A percentile compares a stretch with the other conserved stretches of the same genome.
These are phyloP conservation scores for Elanus axillaris DNA, from an alignment of 2,113 vertebrate species.

Conservation along the genomic window DNA sequence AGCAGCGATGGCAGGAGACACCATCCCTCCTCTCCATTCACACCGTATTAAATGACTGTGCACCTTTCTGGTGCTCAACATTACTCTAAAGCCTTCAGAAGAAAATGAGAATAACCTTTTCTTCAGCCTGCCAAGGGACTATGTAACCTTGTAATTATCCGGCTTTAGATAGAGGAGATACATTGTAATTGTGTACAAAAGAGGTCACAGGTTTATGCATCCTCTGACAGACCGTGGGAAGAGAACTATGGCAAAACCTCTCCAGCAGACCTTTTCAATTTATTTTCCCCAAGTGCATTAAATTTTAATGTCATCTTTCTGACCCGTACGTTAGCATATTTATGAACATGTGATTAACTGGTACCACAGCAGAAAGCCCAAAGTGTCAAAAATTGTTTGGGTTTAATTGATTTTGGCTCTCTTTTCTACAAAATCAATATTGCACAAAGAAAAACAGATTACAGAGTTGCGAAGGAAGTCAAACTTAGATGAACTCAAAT, in stretches of 20 bases:
- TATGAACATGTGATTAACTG: slow-evolving; percentile 71
- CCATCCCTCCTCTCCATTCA: neutral
- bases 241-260: slow-evolving; percentile 60
- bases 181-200: slow-evolving; percentile 74
- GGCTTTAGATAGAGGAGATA: slow-evolving; percentile 72
- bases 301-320: slow-evolving; percentile 68
- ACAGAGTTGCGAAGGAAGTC: neutral
- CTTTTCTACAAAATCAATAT: slow-evolving; percentile 11
- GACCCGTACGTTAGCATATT: slow-evolving; percentile 62
- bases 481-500: neutral
- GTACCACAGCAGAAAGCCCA: neutral
- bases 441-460: neutral
- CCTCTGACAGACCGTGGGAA: slow-evolving; percentile 56
- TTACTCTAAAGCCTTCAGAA: slow-evolving; percentile 44
- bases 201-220: slow-evolving; percentile 74
- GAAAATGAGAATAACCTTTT: slow-evolving; percentile 71
- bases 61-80: slow-evolving; percentile 47
- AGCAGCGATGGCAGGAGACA: neutral
- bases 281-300: slow-evolving; percentile 65
- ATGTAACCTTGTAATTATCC: slow-evolving; percentile 75
- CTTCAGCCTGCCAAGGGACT: slow-evolving; percentile 68
- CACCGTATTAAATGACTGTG: neutral
- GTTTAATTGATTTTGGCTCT: slow-evolving; percentile 64
- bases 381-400: slow-evolving; percentile 39
- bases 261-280: slow-evolving; percentile 68